Percentiles rank a stretch among this genome's conserved stretches.
Evolutionary conservation across 92 coral and sea anemone species (phyloP).

Genomic region (Porites divaricata): DNA sequence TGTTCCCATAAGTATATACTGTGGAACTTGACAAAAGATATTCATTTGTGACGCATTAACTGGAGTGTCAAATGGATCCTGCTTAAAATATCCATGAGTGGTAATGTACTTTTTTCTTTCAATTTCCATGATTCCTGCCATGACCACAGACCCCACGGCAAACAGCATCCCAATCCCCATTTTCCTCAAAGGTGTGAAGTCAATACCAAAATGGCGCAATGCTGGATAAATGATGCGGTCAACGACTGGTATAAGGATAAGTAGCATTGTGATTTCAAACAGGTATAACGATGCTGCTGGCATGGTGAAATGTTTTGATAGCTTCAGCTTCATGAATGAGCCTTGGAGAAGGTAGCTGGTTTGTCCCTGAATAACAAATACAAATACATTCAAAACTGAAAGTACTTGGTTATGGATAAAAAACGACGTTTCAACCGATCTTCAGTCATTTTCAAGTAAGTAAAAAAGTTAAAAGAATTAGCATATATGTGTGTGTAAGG

Average conservation of each 20-base stretch:
- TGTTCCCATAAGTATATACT: constrained; percentile 86
- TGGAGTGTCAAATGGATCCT: constrained; percentile 51
- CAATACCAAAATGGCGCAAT: constrained; percentile 37
- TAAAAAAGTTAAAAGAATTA: no score
- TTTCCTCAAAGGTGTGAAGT: constrained; percentile 56
- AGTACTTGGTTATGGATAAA: background rate
- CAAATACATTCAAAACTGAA: no score
- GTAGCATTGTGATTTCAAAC: constrained; percentile 44
- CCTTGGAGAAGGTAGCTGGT: constrained; percentile 66
- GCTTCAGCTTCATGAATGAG: constrained; percentile 62
- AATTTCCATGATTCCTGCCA: constrained; percentile 60
- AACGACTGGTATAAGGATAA: constrained; percentile 46
- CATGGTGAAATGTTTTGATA: constrained; percentile 43
- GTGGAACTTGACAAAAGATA: constrained; percentile 93
- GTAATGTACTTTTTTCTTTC: constrained; percentile 40
- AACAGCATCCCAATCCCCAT: constrained; percentile 58
- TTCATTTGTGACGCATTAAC: constrained; percentile 69
- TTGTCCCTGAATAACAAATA: constrained; percentile 17
- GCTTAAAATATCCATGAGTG: constrained; percentile 30
- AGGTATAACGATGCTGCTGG: constrained; percentile 82
- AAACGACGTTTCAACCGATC: no score
- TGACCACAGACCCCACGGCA: constrained; percentile 50
- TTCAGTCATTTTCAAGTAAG: no score
- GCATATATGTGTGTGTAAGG: no score
- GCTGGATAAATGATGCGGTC: constrained; percentile 53